These are phyloP conservation scores for Isurus oxyrinchus DNA, from an alignment of 2,113 vertebrate species.

Conservation along the genomic window DNA sequence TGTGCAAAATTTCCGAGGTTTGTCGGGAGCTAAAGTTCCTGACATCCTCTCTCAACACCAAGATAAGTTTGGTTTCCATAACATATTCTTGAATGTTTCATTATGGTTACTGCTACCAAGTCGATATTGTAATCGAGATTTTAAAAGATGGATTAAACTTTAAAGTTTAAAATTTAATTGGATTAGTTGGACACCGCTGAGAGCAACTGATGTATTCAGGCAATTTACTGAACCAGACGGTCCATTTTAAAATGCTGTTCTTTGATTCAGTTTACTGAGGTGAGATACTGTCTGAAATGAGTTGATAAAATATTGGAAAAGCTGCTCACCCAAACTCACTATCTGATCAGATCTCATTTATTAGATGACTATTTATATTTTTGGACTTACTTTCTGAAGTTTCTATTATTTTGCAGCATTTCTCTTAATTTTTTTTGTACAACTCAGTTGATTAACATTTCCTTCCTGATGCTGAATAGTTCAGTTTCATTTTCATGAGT, in stretches of 20 bases:
- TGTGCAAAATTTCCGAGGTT: too few relatives aligned
- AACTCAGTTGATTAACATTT: not conserved
- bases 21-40: too few relatives aligned
- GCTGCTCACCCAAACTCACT: not conserved
- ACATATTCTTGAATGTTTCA: not conserved
- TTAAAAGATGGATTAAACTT: not conserved
- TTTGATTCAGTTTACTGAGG: not conserved
- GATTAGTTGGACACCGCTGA: not conserved
- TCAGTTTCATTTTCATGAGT: not conserved
- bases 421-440: not conserved
- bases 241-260: not conserved
- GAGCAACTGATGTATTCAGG: not conserved
- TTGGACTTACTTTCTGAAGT: not conserved
- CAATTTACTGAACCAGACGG: not conserved
- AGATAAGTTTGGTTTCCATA: too few relatives aligned
- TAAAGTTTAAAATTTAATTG: constrained; percentile 19
- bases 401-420: not conserved
- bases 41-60: too few relatives aligned
- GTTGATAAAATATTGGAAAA: not conserved
- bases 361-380: not conserved
- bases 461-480: not conserved
- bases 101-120: not conserved
- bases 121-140: not conserved
- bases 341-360: not conserved
- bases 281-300: not conserved